These are phyloP conservation scores for Cephus spinipes DNA, from an alignment of 2,888 invertebrate species.

Conservation along the genomic window DNA sequence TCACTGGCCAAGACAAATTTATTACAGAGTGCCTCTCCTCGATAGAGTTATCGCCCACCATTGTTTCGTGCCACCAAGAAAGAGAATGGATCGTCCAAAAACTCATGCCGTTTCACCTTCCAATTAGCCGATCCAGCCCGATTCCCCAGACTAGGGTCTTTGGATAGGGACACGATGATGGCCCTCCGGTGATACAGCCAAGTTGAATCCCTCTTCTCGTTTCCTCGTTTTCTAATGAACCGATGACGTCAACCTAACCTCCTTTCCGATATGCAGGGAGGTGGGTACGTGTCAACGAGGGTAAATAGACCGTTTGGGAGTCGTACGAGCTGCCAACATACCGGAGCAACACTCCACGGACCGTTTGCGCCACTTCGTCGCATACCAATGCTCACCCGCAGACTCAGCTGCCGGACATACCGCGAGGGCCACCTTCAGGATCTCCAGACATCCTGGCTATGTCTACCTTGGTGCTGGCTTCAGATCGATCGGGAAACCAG, in stretches of 20 bases:
- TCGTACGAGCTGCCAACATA: constrained; percentile 39
- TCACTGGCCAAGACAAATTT: constrained; percentile 51
- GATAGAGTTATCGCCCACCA: constrained; percentile 31
- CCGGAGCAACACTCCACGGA: constrained; percentile 47
- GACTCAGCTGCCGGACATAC: constrained; percentile 51
- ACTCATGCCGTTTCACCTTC: not conserved
- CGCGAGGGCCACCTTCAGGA: constrained; percentile 48
- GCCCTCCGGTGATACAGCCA: not conserved
- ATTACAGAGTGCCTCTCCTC: constrained; percentile 38
- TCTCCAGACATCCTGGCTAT: constrained; percentile 52
- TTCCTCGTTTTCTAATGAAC: not conserved
- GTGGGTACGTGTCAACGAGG: constrained; percentile 10
- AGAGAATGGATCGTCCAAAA: not conserved
- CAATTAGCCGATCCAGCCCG: not conserved
- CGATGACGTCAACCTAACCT: not conserved
- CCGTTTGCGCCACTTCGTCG: constrained; percentile 49
- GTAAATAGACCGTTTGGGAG: constrained; percentile 35
- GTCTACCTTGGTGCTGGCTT: constrained; percentile 41
- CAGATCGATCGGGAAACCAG: not conserved
- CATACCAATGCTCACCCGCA: constrained; percentile 50
- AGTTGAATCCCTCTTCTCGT: not conserved
- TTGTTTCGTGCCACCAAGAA: not conserved
- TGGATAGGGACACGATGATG: not conserved
- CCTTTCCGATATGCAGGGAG: not conserved
- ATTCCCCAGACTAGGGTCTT: not conserved